Percentiles rank a stretch among this genome's conserved stretches.
Evolutionary conservation across 2,888 invertebrate genomes (phyloP).

Genomic region (Salticus scenicus): DNA sequence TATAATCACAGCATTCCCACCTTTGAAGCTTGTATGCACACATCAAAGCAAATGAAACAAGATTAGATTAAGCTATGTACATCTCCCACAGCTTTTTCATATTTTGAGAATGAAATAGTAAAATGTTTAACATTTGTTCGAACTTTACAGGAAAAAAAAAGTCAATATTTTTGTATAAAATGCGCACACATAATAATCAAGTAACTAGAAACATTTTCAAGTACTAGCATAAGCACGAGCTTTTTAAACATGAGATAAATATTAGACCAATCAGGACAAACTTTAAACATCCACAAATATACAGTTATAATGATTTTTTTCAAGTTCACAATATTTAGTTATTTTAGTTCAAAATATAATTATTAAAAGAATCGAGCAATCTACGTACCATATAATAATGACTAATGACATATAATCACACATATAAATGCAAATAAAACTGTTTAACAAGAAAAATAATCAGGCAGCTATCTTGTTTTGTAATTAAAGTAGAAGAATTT

Average conservation of each 20-base stretch:
- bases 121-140: conserved; percentile 26
- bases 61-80: conserved; percentile 50
- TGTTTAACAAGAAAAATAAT: too few species aligned
- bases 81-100: conserved; percentile 29
- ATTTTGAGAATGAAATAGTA: not conserved
- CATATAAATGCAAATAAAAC: too few species aligned
- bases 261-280: too few species aligned
- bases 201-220: not conserved
- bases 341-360: too few species aligned
- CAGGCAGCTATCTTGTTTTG: too few species aligned
- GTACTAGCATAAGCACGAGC: not conserved
- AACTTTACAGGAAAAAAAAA: not conserved
- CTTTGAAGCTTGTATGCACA: conserved; percentile 42
- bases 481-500: too few species aligned
- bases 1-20: conserved; percentile 40
- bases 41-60: conserved; percentile 46
- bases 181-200: not conserved
- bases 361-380: too few species aligned
- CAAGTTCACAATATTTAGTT: not conserved
- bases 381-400: too few species aligned
- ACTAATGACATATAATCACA: too few species aligned
- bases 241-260: too few species aligned
- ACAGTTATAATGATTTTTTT: not conserved
- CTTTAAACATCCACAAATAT: not conserved
- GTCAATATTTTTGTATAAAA: not conserved